A percentile compares a stretch with the other conserved stretches of the same genome.
Evolutionary conservation across 92 coral and sea anemone genomes (phyloP).

Genomic region (Micromussa lordhowensis): DNA sequence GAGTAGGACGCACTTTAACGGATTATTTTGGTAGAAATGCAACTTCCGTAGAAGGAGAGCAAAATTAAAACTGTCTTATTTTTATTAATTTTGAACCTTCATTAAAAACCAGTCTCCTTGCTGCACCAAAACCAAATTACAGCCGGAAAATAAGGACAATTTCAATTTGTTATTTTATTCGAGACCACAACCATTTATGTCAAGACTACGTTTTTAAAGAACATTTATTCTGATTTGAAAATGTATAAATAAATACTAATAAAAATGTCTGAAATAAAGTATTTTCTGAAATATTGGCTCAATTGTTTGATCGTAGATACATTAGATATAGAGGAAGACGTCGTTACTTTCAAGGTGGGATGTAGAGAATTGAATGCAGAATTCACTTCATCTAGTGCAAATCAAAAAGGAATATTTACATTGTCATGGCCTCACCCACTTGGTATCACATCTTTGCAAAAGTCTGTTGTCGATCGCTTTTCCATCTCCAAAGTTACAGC

Average conservation of each 20-base stretch:
- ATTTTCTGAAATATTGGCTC: slow-evolving; percentile 1
- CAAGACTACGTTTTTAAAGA: neutral
- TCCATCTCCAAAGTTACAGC: too few relatives aligned
- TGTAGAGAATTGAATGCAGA: slow-evolving; percentile 21
- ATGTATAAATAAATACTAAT: neutral
- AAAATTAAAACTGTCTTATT: neutral
- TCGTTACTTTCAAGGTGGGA: slow-evolving; percentile 58
- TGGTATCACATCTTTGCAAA: too few relatives aligned
- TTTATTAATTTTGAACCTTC: neutral
- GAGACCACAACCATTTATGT: neutral
- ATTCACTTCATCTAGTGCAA: slow-evolving; percentile 31
- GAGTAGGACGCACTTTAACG: neutral
- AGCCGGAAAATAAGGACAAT: neutral
- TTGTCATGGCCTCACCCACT: too few relatives aligned
- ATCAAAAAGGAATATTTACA: neutral
- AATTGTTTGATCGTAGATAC: neutral
- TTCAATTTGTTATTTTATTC: neutral
- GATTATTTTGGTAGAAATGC: slow-evolving; percentile 7
- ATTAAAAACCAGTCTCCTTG: neutral
- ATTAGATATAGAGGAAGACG: slow-evolving; percentile 13
- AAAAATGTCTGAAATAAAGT: neutral
- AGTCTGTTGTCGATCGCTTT: too few relatives aligned
- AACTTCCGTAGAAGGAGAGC: neutral
- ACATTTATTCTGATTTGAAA: slow-evolving; percentile 4
- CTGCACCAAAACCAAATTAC: too few relatives aligned